Conservation (phyloP, 2,113 vertebrate species). For the Myotis davidii region DNA sequence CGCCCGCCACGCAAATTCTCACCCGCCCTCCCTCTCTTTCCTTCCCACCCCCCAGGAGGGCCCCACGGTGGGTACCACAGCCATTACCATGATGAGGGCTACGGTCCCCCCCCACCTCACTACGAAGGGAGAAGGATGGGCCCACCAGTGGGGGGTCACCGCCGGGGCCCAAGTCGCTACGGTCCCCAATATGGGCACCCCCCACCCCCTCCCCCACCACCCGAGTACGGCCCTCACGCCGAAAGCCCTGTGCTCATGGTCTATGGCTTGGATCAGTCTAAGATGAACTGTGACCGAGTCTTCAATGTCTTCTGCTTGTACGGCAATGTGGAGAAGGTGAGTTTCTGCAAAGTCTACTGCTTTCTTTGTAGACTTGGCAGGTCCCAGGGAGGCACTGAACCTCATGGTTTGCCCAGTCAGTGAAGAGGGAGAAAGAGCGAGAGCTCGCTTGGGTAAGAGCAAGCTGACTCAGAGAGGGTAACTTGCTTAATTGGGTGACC, state of each 20-base stretch:
- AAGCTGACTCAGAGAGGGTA: fast-evolving
- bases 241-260: conserved; percentile 96
- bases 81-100: conserved; percentile 92
- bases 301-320: conserved; percentile 97
- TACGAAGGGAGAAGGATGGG: conserved; percentile 94
- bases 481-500: fast-evolving
- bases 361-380: background rate
- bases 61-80: conserved; percentile 92
- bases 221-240: conserved; percentile 91
- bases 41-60: conserved; percentile 85
- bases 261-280: conserved; percentile 92
- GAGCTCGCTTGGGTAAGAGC: background rate
- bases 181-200: conserved; percentile 91
- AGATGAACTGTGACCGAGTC: conserved; percentile 94
- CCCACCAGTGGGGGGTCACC: conserved; percentile 89
- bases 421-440: background rate
- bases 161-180: conserved; percentile 90
- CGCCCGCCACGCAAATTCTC: conserved; percentile 70
- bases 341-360: background rate
- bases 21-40: conserved; percentile 81
- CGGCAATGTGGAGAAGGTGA: conserved; percentile 95
- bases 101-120: conserved; percentile 91
- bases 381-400: background rate
- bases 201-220: conserved; percentile 87
- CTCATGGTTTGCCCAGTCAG: background rate